Evolutionary conservation across 2,113 vertebrate genomes (phyloP), one percentile per base, ranked within the genome.

Genomic region (Gopherus evgoodei): DNA sequence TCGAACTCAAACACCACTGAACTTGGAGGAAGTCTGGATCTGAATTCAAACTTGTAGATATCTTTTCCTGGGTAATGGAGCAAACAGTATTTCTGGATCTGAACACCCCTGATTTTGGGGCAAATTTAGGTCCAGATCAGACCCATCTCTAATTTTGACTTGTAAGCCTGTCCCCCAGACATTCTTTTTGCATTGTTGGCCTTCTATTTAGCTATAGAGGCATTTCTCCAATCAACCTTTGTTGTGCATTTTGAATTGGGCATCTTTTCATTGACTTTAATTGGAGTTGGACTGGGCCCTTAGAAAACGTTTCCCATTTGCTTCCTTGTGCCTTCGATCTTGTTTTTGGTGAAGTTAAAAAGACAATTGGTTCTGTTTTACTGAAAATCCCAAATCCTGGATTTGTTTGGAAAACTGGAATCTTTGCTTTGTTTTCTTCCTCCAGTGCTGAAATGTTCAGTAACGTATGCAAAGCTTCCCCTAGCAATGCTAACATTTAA

Each of bases 271-370:
- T 49, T 79, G 90, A 69, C 83, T 86, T 94, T 57, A 83, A 85
- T 79, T 35, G 86, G 84, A 88, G 84, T 62, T 95, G 47, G 12
- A 5, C 87, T 91, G 91, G 76, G 16, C 69, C 86, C 49, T 6
- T 82, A 29, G 62, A 72, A 83, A 42, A 86, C 54, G 13, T 84
- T 89, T 72, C 50, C 54, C 79, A 82, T 89, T 89, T 69, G 81
- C 88, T 96, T 95, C 93, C 88, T 54, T 81, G 62, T 93, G 69
- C 84, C 91, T 96, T 94, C 88, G 79, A 2, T 93, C 79, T 57
- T 6, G 10, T 6, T 62, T 95, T 94, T 96, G 87, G 79, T 49
- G 29, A 90, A 84, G 2, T 31, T 79, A 12, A 84, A 85, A 91
- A 93, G 56, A 86, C 59, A 88, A 91, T 89, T 93, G 81, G 22